These are phyloP conservation scores for Drosophila jambulina DNA, from an alignment of 1,140 invertebrate species.

Conservation along the genomic window DNA sequence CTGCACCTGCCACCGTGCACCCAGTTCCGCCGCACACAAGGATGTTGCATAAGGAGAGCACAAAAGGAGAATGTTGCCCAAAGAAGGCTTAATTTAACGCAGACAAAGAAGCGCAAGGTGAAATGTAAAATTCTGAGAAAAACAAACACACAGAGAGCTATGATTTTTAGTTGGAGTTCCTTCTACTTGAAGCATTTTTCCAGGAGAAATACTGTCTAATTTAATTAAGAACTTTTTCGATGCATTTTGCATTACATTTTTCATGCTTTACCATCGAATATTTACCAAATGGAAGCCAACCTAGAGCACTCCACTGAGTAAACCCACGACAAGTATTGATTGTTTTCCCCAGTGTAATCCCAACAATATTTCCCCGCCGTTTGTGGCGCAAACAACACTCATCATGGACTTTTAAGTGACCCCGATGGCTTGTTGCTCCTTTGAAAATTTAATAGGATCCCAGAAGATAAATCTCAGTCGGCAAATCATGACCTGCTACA, in stretches of 20 bases:
- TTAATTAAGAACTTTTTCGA: neutral
- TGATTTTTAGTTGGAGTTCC: neutral
- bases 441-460: constrained; percentile 45
- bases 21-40: constrained; percentile 8
- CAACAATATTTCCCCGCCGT: neutral
- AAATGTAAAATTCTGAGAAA: neutral
- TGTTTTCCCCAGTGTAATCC: constrained; percentile 13
- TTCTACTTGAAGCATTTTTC: too few species aligned
- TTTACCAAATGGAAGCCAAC: too few species aligned
- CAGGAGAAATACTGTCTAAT: neutral
- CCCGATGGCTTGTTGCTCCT: constrained; percentile 49
- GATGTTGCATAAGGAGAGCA: constrained; percentile 25
- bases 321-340: neutral
- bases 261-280: neutral
- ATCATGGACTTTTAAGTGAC: constrained; percentile 57
- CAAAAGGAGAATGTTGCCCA: constrained; percentile 13
- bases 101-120: neutral
- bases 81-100: constrained; percentile 25
- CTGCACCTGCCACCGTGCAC: constrained; percentile 38
- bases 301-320: neutral
- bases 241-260: neutral
- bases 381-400: constrained; percentile 16
- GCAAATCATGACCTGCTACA: constrained; percentile 48
- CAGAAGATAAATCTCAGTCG: constrained; percentile 56
- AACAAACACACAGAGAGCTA: neutral